phyloP scores from a whole-genome alignment of 2,888 invertebrate species.

The Dicranocentrus wangi region DNA sequence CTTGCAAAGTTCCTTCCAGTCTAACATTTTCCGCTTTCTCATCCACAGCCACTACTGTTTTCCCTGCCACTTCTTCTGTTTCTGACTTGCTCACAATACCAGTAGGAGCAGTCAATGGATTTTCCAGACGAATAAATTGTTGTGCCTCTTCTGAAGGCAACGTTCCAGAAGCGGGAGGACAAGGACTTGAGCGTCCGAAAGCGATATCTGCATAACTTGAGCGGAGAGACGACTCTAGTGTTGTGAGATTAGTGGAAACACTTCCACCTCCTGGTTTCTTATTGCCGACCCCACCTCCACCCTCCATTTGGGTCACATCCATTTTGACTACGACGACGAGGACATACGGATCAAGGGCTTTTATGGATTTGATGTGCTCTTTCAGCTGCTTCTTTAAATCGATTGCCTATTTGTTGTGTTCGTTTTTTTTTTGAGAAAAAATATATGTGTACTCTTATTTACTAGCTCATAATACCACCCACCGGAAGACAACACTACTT shows the following conservation, averaged over 20 bases:
- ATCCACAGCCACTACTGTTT: neutral
- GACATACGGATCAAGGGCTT: slow-evolving; percentile 47
- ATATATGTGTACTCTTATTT: too few relatives aligned
- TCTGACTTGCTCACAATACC: slow-evolving; percentile 27
- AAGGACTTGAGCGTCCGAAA: slow-evolving; percentile 79
- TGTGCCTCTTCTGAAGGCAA: slow-evolving; percentile 65
- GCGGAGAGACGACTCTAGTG: slow-evolving; percentile 72
- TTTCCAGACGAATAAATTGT: slow-evolving; percentile 54
- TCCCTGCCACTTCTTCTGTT: slow-evolving; percentile 25
- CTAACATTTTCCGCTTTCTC: neutral
- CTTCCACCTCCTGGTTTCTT: slow-evolving; percentile 26
- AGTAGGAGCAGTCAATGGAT: slow-evolving; percentile 33
- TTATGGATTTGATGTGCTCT: neutral
- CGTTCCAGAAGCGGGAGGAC: slow-evolving; percentile 74
- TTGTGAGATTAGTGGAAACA: slow-evolving; percentile 41
- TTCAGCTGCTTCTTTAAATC: neutral
- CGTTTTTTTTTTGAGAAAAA: too few relatives aligned
- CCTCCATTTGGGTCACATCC: slow-evolving; percentile 58
- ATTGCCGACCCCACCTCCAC: slow-evolving; percentile 13
- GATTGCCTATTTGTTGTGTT: neutral
- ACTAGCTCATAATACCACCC: too few relatives aligned
- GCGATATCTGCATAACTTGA: slow-evolving; percentile 81
- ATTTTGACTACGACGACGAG: slow-evolving; percentile 38
- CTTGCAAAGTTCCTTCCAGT: neutral
- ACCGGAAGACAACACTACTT: too few relatives aligned